Conservation (phyloP, 1,140 invertebrate species). For the Neodiprion fabricii region DNA sequence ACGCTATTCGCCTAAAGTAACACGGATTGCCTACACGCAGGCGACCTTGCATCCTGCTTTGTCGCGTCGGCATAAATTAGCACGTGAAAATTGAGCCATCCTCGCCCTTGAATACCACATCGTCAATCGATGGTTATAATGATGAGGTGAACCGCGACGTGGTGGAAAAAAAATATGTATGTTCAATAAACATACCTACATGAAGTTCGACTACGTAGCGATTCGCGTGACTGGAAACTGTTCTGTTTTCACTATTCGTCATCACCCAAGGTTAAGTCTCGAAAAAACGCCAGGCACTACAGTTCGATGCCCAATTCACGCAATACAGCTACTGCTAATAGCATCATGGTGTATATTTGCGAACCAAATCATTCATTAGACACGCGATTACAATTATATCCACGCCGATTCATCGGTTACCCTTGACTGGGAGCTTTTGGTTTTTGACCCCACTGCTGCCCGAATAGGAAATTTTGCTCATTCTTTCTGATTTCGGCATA, state of each 20-base stretch:
- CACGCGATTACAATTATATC: constrained; percentile 1
- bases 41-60: background rate
- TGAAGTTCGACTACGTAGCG: background rate
- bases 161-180: background rate
- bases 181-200: background rate
- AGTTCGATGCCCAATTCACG: background rate
- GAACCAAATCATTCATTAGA: background rate
- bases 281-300: background rate
- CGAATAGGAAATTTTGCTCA: no score
- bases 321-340: background rate
- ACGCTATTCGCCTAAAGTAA: background rate
- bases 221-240: constrained; percentile 5
- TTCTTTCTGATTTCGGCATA: no score
- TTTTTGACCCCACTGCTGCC: no score
- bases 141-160: background rate
- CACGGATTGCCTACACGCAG: background rate
- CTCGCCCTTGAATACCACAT: background rate
- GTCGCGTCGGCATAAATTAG: background rate
- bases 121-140: background rate
- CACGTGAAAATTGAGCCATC: background rate
- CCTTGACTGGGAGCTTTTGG: no score
- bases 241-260: background rate
- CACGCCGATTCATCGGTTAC: background rate
- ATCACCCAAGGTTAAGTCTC: background rate
- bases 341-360: background rate